Conservation (phyloP, 2,888 invertebrate genomes). For the Agelastica alni region DNA sequence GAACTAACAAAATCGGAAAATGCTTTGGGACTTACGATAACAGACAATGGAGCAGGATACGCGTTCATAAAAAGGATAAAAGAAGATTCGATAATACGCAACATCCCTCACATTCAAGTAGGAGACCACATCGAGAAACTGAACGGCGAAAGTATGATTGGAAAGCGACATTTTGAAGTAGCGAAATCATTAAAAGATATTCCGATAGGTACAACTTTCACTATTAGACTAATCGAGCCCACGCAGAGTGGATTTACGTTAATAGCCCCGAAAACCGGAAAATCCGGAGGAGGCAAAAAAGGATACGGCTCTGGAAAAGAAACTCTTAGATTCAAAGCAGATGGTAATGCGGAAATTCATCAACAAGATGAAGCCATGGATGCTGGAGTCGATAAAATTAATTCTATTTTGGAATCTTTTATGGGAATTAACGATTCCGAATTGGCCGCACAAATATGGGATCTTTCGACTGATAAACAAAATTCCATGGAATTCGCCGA, state of each 20-base stretch:
- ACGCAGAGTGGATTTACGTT: constrained; percentile 89
- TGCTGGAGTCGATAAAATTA: constrained; percentile 89
- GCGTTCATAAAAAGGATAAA: constrained; percentile 97
- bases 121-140: constrained; percentile 98
- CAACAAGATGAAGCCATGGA: constrained; percentile 83
- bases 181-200: constrained; percentile 94
- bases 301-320: constrained; percentile 86
- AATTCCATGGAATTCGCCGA: constrained; percentile 97
- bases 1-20: constrained; percentile 93
- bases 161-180: constrained; percentile 94
- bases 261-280: constrained; percentile 72
- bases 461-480: constrained; percentile 78
- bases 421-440: constrained; percentile 97
- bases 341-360: constrained; percentile 89
- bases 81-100: constrained; percentile 88
- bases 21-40: constrained; percentile 95
- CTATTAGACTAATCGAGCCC: constrained; percentile 88
- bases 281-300: constrained; percentile 63
- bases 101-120: constrained; percentile 80
- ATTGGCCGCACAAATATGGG: constrained; percentile 92
- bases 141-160: constrained; percentile 79
- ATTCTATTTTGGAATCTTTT: constrained; percentile 87
- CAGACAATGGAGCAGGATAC: constrained; percentile 97
- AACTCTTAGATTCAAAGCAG: constrained; percentile 90
- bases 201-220: constrained; percentile 84